Conservation (phyloP, 2,888 invertebrate species). For the Tiliacea citrago region DNA sequence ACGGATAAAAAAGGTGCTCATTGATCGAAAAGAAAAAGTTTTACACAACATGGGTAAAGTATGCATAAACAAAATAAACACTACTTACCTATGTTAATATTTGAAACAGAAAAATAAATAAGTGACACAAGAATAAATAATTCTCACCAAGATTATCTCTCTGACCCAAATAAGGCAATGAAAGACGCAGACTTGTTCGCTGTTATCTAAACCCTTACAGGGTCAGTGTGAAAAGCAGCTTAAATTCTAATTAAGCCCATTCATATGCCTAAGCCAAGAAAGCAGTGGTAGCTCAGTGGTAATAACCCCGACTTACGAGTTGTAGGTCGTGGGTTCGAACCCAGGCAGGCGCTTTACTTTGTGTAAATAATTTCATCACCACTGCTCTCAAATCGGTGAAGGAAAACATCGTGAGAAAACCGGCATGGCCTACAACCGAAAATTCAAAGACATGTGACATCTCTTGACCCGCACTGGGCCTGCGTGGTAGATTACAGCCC, state of each 20-base stretch:
- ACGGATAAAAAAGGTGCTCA: too few relatives aligned
- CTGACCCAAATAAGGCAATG: slow-evolving; percentile 5
- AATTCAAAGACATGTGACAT: too few relatives aligned
- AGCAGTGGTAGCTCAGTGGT: too few relatives aligned
- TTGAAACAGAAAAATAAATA: not conserved
- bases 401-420: too few relatives aligned
- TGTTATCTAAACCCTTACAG: slow-evolving; percentile 14
- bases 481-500: too few relatives aligned
- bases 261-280: slow-evolving; percentile 34
- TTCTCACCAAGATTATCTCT: not conserved
- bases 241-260: slow-evolving; percentile 38
- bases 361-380: too few relatives aligned
- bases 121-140: not conserved
- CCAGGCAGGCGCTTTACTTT: too few relatives aligned
- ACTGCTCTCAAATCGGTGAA: too few relatives aligned
- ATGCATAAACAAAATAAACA: not conserved
- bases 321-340: too few relatives aligned
- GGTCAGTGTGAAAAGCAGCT: slow-evolving; percentile 10
- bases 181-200: slow-evolving; percentile 10
- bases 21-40: not conserved
- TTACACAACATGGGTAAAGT: not conserved
- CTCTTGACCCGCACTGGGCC: too few relatives aligned
- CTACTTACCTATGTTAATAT: not conserved
- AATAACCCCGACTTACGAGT: too few relatives aligned
- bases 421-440: too few relatives aligned